Evolutionary conservation across 2,797 vertebrate species (phyloP).

Genomic region (Ceryle rudis): DNA sequence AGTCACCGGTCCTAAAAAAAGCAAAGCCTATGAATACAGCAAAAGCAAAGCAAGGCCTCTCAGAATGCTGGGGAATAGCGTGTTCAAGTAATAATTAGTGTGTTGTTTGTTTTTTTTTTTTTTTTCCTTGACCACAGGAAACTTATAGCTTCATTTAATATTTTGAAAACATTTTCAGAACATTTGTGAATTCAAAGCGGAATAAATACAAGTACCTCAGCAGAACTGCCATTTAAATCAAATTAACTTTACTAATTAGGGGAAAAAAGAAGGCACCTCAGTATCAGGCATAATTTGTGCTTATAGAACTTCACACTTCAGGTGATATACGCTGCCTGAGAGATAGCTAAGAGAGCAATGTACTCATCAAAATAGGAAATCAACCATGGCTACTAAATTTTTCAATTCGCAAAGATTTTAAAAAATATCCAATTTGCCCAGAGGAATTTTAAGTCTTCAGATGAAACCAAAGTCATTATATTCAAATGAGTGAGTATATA

Average conservation of each 20-base stretch:
- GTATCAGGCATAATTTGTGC: conserved; percentile 71
- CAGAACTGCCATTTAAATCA: conserved; percentile 78
- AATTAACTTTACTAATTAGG: conserved; percentile 79
- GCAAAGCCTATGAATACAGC: conserved; percentile 44
- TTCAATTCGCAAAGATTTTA: conserved; percentile 6
- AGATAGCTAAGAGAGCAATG: conserved; percentile 49
- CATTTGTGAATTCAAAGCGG: conserved; percentile 43
- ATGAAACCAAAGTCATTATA: conserved; percentile 47
- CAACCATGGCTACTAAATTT: conserved; percentile 49
- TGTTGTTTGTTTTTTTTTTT: neutral
- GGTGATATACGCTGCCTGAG: conserved; percentile 63
- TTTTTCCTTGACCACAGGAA: conserved; percentile 62
- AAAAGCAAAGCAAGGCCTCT: conserved; percentile 50
- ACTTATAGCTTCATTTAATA: conserved; percentile 64
- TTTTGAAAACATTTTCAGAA: conserved; percentile 71
- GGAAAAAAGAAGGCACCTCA: conserved; percentile 44
- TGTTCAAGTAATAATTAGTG: conserved; percentile 44
- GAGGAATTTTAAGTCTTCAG: conserved; percentile 54
- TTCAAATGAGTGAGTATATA: conserved; percentile 54
- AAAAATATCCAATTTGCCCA: conserved; percentile 3
- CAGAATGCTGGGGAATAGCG: conserved; percentile 37
- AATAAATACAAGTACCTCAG: conserved; percentile 70
- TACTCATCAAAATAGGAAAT: conserved; percentile 55
- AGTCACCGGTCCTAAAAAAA: conserved; percentile 20
- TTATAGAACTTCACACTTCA: conserved; percentile 66